A percentile compares a stretch with the other conserved stretches of the same genome.
Conservation (phyloP, 2,888 invertebrate species). For the Acanthosepion esculentum region DNA sequence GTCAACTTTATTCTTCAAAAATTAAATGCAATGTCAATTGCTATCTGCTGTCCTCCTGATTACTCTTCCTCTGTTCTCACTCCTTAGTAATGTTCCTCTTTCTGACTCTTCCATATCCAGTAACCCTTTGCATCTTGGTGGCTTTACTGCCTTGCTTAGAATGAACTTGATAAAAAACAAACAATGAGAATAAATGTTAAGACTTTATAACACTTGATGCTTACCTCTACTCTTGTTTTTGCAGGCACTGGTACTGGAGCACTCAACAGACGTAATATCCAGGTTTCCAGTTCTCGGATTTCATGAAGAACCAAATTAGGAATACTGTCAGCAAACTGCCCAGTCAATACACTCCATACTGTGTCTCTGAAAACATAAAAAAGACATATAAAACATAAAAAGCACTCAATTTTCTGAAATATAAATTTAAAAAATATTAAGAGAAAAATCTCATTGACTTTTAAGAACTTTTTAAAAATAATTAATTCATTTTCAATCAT, state of each 20-base stretch:
- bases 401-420: too few species aligned
- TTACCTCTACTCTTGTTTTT: slow-evolving; percentile 86
- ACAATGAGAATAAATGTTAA: too few species aligned
- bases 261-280: slow-evolving; percentile 95
- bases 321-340: slow-evolving; percentile 75
- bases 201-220: slow-evolving; percentile 46
- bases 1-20: too few species aligned
- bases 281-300: slow-evolving; percentile 97
- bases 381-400: background rate
- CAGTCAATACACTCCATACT: slow-evolving; percentile 95
- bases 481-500: background rate
- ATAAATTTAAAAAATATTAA: background rate
- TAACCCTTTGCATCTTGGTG: too few species aligned
- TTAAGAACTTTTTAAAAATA: background rate
- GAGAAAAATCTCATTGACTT: background rate
- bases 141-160: too few species aligned
- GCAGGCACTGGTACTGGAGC: slow-evolving; percentile 98
- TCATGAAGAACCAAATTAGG: slow-evolving; percentile 86
- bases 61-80: too few species aligned
- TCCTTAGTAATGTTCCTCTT: too few species aligned
- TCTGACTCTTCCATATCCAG: too few species aligned
- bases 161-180: too few species aligned
- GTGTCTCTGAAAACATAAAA: slow-evolving; percentile 82
- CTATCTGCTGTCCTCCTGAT: too few species aligned
- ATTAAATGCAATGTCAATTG: too few species aligned